Evolutionary conservation across 2,113 vertebrate species (phyloP).

Genomic region (Notarius lentiginosus): DNA sequence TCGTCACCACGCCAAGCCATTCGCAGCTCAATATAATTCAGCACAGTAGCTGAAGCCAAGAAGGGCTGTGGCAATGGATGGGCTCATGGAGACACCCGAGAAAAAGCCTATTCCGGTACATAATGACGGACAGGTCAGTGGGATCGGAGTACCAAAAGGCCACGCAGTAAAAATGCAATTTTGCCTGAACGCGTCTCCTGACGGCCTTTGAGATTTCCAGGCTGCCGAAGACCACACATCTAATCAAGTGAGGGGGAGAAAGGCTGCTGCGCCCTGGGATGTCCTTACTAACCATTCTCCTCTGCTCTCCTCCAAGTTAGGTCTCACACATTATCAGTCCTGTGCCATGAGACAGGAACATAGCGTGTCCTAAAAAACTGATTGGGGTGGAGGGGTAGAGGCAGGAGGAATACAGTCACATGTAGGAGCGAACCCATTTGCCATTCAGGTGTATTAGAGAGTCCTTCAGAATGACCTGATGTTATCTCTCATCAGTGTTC

Average conservation of each 20-base stretch:
- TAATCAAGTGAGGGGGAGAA: conserved; percentile 51
- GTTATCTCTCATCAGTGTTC: conserved; percentile 18
- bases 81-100: neutral
- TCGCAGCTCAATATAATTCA: conserved; percentile 18
- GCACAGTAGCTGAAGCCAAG: neutral
- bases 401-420: neutral
- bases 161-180: conserved; percentile 58
- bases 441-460: neutral
- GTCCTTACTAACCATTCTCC: conserved; percentile 24
- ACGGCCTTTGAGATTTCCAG: conserved; percentile 49
- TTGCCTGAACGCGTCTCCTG: conserved; percentile 55
- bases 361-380: neutral
- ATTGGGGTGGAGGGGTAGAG: neutral
- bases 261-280: conserved; percentile 29
- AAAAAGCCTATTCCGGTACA: conserved; percentile 32
- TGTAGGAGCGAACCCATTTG: neutral
- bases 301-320: conserved; percentile 7
- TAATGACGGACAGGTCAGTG: conserved; percentile 43
- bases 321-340: conserved; percentile 31
- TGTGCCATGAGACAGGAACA: conserved; percentile 8
- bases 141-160: conserved; percentile 43
- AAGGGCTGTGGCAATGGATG: neutral
- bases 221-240: conserved; percentile 41
- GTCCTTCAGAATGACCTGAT: conserved; percentile 22
- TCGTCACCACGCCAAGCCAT: neutral